Percentiles rank a stretch among this genome's conserved stretches.
Conservation (phyloP, 2,797 vertebrate genomes). For the Coendou prehensilis region DNA sequence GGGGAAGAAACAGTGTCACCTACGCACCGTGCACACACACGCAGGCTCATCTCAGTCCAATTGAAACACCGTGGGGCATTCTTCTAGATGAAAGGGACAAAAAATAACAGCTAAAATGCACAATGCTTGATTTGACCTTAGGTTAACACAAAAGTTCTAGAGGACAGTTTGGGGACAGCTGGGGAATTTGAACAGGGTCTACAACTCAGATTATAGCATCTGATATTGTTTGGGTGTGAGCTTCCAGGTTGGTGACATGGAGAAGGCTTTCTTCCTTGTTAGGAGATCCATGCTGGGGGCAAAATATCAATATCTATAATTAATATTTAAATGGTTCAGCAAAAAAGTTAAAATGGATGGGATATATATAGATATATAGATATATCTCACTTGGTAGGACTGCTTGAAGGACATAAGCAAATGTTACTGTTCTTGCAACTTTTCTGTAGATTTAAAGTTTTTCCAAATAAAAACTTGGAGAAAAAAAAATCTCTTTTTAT, state of each 20-base stretch:
- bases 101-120: neutral
- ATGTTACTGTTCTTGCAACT: neutral
- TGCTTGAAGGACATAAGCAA: neutral
- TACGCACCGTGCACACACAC: neutral
- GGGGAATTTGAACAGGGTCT: neutral
- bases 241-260: neutral
- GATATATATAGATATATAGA: neutral
- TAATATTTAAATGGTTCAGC: conserved; percentile 24
- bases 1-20: neutral
- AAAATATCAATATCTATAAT: neutral
- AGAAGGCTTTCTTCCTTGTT: neutral
- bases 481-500: neutral
- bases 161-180: neutral
- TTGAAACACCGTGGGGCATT: neutral
- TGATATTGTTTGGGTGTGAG: neutral
- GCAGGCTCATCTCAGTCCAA: neutral
- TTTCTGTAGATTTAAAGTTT: conserved; percentile 39
- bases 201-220: neutral
- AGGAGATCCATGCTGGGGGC: neutral
- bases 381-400: neutral
- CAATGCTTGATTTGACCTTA: neutral
- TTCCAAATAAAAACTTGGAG: neutral
- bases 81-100: neutral
- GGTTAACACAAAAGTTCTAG: neutral
- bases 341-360: neutral